Base-by-base conservation (phyloP, 1,140 invertebrate species). In the Bombus vancouverensis region DNA sequence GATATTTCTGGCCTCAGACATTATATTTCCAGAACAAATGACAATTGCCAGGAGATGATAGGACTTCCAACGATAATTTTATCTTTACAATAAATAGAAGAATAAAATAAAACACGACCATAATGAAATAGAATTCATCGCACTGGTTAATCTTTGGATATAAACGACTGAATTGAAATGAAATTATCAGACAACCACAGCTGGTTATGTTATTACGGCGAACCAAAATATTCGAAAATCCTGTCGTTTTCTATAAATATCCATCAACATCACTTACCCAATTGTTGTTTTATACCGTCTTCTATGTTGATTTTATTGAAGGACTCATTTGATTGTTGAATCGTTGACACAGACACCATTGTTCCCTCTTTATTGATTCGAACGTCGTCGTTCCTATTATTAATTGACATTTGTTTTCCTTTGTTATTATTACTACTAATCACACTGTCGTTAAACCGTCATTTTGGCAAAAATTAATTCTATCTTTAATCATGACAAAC, bases 241-340 rank as follows among this genome's bases (percentile, higher is more conserved):
- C 32, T 25, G 25, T 32, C 28, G 13, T 39, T 34, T 32, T n/a
- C 32, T 28, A 15, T 39, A 25, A 83, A 68, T 34, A 77, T 57
- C 15, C 53, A 18, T 28, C 4, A n/a, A 42, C 13, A 47, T 22
- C 37, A 84, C 83, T 79, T 13, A 84, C 83, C 66, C 18, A 72
- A 47, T 22, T 62, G 39, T 72, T 37, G 71, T 32, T 62, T 72
- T 3, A 0, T 37, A 22, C 25, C 13, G 0, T 84, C 42, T 25
- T 66, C 42, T 10, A 39, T 66, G 5, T 53, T 39, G 2, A 39
- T 34, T 39, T 25, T 32, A 25, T 42, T 47, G 13, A 18, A 32
- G 6, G 18, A 25, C 4, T 57, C 18, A 9, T 62, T 12, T 32
- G 15, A 66, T 53, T 76, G 13, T 32, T 68, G 39, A 10, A 32